Conservation (phyloP, 2,797 vertebrate species). For the Anguilla marmorata region DNA sequence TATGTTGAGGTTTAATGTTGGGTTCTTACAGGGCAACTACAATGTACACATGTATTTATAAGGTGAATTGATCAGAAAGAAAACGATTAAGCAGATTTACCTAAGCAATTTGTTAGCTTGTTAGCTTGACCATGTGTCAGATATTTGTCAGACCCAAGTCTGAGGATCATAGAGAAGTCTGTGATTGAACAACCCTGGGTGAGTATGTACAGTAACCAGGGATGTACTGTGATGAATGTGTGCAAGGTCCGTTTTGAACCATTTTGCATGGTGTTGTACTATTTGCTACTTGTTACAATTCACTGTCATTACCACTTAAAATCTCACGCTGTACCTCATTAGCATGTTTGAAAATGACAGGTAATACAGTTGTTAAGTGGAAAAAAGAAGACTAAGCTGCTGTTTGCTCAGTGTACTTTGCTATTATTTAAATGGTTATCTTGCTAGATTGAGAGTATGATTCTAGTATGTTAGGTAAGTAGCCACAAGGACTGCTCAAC, state of each 20-base stretch:
- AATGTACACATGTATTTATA: not conserved
- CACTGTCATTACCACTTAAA: not conserved
- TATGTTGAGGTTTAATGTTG: not conserved
- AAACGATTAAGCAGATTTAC: not conserved
- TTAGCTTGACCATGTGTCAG: not conserved
- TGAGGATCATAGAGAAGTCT: not conserved
- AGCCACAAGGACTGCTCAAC: not conserved
- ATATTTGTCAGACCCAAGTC: not conserved
- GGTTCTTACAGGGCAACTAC: not conserved
- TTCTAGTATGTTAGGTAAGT: no score
- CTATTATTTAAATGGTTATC: not conserved
- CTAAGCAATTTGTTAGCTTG: not conserved
- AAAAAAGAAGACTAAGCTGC: not conserved
- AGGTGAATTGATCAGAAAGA: not conserved
- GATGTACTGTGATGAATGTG: not conserved
- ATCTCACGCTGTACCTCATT: not conserved
- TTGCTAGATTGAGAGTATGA: not conserved
- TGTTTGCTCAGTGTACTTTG: not conserved
- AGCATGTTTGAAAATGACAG: not conserved
- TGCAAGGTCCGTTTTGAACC: not conserved
- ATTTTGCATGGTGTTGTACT: not conserved
- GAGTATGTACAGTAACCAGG: not conserved
- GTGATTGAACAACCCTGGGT: not conserved
- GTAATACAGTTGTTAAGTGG: not conserved
- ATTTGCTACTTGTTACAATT: not conserved